phyloP scores from a whole-genome alignment of 2,113 vertebrate genomes.

The Pelvicachromis taeniatus region DNA sequence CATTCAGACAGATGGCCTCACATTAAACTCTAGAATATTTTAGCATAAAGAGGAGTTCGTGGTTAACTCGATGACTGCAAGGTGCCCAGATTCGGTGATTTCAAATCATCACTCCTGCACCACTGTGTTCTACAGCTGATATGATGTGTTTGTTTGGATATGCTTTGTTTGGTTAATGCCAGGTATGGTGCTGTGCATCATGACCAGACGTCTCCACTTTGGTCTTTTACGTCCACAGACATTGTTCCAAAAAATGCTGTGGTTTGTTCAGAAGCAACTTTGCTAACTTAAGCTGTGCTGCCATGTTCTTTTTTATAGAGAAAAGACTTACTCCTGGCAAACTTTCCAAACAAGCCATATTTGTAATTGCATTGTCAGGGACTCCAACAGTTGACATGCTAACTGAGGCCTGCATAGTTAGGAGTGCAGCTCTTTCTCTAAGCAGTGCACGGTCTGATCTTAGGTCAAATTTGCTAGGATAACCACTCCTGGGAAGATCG shows the following conservation, averaged over 20 bases:
- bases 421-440: not conserved
- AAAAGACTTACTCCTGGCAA: not conserved
- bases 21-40: not conserved
- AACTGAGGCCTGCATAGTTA: not conserved
- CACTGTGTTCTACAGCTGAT: not conserved
- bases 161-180: not conserved
- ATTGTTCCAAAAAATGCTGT: not conserved
- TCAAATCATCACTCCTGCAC: not conserved
- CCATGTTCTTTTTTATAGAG: not conserved
- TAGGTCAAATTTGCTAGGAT: not conserved
- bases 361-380: not conserved
- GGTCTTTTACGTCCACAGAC: not conserved
- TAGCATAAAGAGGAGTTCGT: not conserved
- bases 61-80: not conserved
- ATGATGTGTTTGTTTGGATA: not conserved
- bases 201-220: not conserved
- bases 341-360: not conserved
- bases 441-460: not conserved
- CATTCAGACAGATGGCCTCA: not conserved
- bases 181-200: not conserved
- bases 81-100: not conserved
- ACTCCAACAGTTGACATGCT: not conserved
- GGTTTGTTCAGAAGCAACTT: not conserved
- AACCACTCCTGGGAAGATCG: not conserved
- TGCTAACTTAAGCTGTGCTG: not conserved